Evolutionary conservation across 2,113 vertebrate genomes (phyloP), one percentile per base, ranked within the genome.

Genomic region (Phyllostomus discolor): DNA sequence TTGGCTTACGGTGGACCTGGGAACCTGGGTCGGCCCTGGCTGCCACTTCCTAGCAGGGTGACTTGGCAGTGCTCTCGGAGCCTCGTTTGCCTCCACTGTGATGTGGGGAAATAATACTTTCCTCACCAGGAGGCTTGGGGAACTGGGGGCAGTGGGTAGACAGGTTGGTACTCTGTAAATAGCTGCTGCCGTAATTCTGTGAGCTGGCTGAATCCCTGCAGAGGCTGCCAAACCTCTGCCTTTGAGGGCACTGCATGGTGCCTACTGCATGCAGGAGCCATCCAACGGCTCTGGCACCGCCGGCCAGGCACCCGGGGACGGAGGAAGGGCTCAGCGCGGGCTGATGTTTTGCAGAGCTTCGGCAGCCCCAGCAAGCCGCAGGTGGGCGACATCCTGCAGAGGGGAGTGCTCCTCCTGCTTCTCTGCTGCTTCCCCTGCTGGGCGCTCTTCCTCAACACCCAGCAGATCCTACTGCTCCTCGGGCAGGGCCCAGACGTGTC

Each of bases 401-500:
- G 98, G 12, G 98, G 99, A 3, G 95, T 95, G 7, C 97, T 99
- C 67, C 99, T 99, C 91, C 98, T 99, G 57, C 98, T 99, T 64
- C 98, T 99, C 1, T 99, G 98, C 97, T 99, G 99, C 97, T 98
- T 99, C 83, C 99, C 99, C 2, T 99, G 99, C 98, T 99, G 99
- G 99, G 99, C 98, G 0, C 52, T 99, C 57, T 99, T 99, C 85
- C 96, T 99, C 97, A 99, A 99, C 97, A 98, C 99, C 0, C 97
- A 99, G 85, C 98, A 82, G 50, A 96, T 99, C 66, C 97, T 99
- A 54, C 98, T 99, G 70, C 91, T 99, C 52, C 57, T 99, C 96
- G 82, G 81, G 33, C 99, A 99, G 98, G 98, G 99, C 62, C 97
- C 98, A 0, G 98, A 99, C 31, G 99, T 99, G 93, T 98, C 99